Conservation (phyloP, 2,113 vertebrate species). For the Turdus rufiventris region DNA sequence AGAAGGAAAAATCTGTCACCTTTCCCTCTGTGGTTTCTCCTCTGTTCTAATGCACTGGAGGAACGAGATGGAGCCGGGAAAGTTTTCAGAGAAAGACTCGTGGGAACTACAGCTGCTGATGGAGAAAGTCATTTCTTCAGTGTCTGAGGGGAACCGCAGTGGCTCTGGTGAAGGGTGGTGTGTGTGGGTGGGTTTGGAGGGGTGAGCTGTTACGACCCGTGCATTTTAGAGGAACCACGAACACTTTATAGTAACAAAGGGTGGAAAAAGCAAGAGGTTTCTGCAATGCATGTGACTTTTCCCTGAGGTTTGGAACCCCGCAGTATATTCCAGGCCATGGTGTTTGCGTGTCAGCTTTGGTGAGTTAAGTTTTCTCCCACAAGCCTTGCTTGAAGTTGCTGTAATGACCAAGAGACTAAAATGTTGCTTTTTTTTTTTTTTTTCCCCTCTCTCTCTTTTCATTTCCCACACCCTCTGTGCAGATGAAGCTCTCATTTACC, state of each 20-base stretch:
- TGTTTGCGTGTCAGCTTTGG: constrained; percentile 33
- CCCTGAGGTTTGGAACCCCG: constrained; percentile 62
- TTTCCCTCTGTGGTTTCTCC: constrained; percentile 63
- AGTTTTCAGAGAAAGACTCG: constrained; percentile 62
- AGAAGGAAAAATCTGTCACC: constrained; percentile 67
- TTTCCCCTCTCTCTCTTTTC: neutral
- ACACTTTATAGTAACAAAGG: constrained; percentile 71
- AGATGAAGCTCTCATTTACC: constrained; percentile 90
- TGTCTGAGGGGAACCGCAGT: constrained; percentile 59
- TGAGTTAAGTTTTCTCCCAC: constrained; percentile 8
- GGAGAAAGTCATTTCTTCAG: constrained; percentile 33
- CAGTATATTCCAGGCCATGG: constrained; percentile 38
- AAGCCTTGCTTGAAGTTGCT: neutral
- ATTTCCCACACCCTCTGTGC: neutral
- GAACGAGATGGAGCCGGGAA: constrained; percentile 31
- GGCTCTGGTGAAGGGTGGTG: constrained; percentile 37
- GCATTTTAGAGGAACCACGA: constrained; percentile 67
- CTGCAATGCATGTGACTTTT: constrained; percentile 52
- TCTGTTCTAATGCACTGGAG: constrained; percentile 44
- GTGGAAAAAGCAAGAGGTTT: constrained; percentile 69
- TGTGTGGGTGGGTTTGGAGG: constrained; percentile 61
- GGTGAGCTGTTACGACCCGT: constrained; percentile 30
- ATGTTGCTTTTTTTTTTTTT: neutral
- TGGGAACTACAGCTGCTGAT: constrained; percentile 60
- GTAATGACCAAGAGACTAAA: constrained; percentile 23